Evolutionary conservation across 2,113 vertebrate species (phyloP).

Genomic region (Gracilinanus agilis): DNA sequence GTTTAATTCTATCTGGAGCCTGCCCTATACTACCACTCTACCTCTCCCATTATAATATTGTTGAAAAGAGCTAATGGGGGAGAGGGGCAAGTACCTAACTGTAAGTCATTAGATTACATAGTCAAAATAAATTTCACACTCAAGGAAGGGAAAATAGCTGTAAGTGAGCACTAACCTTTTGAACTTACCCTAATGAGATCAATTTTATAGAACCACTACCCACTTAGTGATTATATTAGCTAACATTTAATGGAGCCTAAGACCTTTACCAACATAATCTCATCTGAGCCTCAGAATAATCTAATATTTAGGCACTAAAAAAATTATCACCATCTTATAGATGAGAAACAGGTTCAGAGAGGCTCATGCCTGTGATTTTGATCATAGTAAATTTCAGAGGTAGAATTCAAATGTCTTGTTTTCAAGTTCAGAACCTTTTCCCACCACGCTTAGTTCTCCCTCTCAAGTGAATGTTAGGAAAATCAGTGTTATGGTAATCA

Average conservation of each 20-base stretch:
- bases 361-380: not conserved
- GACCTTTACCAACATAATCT: not conserved
- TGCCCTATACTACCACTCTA: not conserved
- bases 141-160: constrained; percentile 4
- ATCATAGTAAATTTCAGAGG: not conserved
- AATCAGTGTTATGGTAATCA: constrained; percentile 51
- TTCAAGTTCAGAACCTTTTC: not conserved
- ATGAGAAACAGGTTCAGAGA: not conserved
- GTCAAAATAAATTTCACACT: not conserved
- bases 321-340: not conserved
- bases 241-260: constrained; percentile 48
- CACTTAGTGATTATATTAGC: not conserved
- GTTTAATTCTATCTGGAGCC: not conserved
- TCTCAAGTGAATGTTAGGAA: constrained; percentile 35
- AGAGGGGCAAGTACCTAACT: not conserved
- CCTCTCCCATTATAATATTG: not conserved
- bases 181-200: constrained; percentile 34
- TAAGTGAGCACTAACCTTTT: constrained; percentile 58
- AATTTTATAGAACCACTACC: not conserved
- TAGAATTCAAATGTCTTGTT: not conserved
- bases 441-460: not conserved
- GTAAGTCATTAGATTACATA: not conserved
- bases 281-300: not conserved
- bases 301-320: not conserved
- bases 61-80: not conserved